Evolutionary conservation across 2,888 invertebrate genomes (phyloP).

Genomic region (Hemithea aestivaria): DNA sequence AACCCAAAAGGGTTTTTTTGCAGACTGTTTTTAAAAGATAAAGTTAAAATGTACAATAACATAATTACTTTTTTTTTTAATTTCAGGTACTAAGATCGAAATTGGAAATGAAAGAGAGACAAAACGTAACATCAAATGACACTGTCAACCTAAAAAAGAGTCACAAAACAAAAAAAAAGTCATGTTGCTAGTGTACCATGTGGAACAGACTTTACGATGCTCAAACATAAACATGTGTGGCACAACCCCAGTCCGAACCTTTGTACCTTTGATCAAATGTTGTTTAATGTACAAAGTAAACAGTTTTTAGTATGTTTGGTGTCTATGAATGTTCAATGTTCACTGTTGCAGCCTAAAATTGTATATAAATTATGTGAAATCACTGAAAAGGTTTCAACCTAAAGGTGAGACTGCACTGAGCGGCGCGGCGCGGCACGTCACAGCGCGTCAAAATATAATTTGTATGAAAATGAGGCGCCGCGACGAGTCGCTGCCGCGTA

Average conservation of each 20-base stretch:
- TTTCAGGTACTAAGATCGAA: constrained; percentile 92
- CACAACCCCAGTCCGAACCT: constrained; percentile 63
- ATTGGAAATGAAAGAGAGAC: constrained; percentile 87
- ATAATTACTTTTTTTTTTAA: not conserved
- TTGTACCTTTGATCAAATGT: constrained; percentile 20
- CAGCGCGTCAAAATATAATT: too few species aligned
- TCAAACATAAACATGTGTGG: constrained; percentile 67
- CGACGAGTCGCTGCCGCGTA: too few species aligned
- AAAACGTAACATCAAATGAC: constrained; percentile 83
- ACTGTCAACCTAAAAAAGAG: constrained; percentile 85
- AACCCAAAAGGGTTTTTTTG: too few species aligned
- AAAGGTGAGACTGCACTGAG: too few species aligned
- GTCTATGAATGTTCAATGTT: constrained; percentile 11
- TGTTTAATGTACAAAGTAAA: constrained; percentile 13
- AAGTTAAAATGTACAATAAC: too few species aligned
- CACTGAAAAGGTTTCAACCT: too few species aligned
- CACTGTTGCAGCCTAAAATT: constrained; percentile 10
- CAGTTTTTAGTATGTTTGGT: constrained; percentile 12
- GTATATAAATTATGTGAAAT: too few species aligned
- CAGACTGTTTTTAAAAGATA: too few species aligned
- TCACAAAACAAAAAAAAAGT: constrained; percentile 81
- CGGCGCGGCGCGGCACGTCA: too few species aligned
- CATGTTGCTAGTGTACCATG: constrained; percentile 77
- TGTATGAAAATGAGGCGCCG: too few species aligned
- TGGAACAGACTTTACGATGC: constrained; percentile 67